phyloP scores from a whole-genome alignment of 1,140 invertebrate species.

The Drosophila hydei region DNA sequence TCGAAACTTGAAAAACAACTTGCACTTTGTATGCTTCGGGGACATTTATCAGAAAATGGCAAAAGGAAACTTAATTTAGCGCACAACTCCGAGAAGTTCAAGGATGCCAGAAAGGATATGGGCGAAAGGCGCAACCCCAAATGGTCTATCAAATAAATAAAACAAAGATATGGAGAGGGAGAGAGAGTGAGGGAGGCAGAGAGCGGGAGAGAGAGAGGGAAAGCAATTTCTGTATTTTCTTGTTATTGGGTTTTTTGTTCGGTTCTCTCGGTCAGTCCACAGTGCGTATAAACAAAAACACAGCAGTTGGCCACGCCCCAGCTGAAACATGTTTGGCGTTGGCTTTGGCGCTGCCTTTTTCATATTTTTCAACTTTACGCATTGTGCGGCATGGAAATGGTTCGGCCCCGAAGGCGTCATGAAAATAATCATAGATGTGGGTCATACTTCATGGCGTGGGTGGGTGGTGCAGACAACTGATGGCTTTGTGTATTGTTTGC shows the following conservation, averaged over 20 bases:
- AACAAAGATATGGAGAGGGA: slow-evolving; percentile 41
- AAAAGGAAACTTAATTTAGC: slow-evolving; percentile 78
- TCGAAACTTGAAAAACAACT: slow-evolving; percentile 76
- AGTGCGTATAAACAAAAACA: slow-evolving; percentile 27
- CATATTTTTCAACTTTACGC: slow-evolving; percentile 76
- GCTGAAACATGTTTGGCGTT: slow-evolving; percentile 3
- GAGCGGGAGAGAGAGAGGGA: background rate
- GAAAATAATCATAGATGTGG: slow-evolving; percentile 82
- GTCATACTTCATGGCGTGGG: slow-evolving; percentile 56
- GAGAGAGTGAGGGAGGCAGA: slow-evolving; percentile 1
- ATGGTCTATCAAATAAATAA: slow-evolving; percentile 79
- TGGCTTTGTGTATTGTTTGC: slow-evolving; percentile 44
- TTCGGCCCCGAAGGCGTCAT: slow-evolving; percentile 74
- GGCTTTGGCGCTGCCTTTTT: slow-evolving; percentile 42
- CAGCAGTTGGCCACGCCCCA: slow-evolving; percentile 4
- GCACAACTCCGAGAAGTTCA: slow-evolving; percentile 73
- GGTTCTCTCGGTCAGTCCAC: slow-evolving; percentile 2
- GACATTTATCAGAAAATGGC: slow-evolving; percentile 69
- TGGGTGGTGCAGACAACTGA: slow-evolving; percentile 7
- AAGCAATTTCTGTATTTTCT: slow-evolving; percentile 38
- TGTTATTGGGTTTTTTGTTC: background rate
- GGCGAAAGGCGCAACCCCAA: slow-evolving; percentile 56
- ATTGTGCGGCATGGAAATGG: slow-evolving; percentile 46
- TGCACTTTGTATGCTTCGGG: slow-evolving; percentile 78
- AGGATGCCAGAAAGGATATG: slow-evolving; percentile 71